Evolutionary conservation across 2,888 invertebrate genomes (phyloP).

Genomic region (Polydrusus pterygomalis): DNA sequence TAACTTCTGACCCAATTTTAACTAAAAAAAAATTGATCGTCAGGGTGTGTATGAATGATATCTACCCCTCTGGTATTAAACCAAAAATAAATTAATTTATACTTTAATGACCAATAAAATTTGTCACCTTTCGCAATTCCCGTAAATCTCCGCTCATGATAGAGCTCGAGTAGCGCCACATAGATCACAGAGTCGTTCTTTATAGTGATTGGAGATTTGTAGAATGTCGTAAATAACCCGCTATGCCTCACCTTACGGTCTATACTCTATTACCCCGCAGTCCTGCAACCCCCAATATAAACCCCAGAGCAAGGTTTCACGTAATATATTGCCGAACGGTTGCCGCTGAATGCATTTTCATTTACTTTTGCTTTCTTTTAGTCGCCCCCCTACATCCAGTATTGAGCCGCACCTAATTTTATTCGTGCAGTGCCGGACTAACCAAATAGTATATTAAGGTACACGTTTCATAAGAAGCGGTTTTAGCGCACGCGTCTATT

Average conservation of each 20-base stretch:
- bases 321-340: conserved; percentile 62
- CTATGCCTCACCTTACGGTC: conserved; percentile 59
- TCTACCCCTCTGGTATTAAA: background rate
- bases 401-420: conserved; percentile 38
- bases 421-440: conserved; percentile 30
- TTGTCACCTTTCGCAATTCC: conserved; percentile 20
- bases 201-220: conserved; percentile 66
- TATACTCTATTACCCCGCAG: conserved; percentile 55
- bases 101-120: conserved; percentile 16
- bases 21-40: too few species aligned
- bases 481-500: too few species aligned
- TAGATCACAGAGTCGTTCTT: conserved; percentile 53
- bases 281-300: conserved; percentile 50
- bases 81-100: conserved; percentile 8
- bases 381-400: conserved; percentile 41
- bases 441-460: too few species aligned
- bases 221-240: conserved; percentile 65
- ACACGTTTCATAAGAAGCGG: too few species aligned
- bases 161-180: conserved; percentile 19
- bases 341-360: conserved; percentile 64
- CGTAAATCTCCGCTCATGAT: conserved; percentile 31
- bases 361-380: conserved; percentile 59
- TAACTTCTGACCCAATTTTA: too few species aligned
- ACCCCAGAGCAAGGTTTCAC: conserved; percentile 56
- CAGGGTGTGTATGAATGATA: background rate